Evolutionary conservation across 2,113 vertebrate genomes (phyloP).

Genomic region (Eupsittula cactorum): DNA sequence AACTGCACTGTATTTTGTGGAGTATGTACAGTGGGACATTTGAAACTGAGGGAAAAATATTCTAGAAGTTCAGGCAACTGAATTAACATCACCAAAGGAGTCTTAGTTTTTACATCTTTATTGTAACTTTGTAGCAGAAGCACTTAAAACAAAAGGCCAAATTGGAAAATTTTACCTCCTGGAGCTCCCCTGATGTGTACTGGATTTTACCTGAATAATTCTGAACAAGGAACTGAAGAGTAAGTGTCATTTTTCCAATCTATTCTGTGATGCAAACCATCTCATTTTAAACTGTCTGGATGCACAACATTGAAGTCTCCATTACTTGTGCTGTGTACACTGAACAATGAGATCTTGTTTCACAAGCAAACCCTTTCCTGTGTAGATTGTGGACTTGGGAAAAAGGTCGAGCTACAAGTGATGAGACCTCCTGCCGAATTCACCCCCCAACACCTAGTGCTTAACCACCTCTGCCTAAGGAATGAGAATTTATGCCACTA

Average conservation of each 20-base stretch:
- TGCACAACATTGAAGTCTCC: background rate
- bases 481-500: background rate
- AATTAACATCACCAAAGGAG: background rate
- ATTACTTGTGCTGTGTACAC: background rate
- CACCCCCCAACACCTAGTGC: rapidly evolving
- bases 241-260: background rate
- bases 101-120: background rate
- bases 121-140: background rate
- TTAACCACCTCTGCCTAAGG: background rate
- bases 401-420: background rate
- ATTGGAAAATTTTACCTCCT: background rate
- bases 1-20: background rate
- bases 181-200: background rate
- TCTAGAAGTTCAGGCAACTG: background rate
- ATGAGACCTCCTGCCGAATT: background rate
- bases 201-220: background rate
- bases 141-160: background rate
- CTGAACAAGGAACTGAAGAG: background rate
- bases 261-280: background rate
- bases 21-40: background rate
- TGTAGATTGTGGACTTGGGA: background rate
- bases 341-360: background rate
- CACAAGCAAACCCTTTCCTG: background rate
- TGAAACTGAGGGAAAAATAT: background rate
- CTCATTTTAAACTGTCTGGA: background rate